phyloP scores from a whole-genome alignment of 1,140 invertebrate genomes.

The Nasonia giraulti region DNA sequence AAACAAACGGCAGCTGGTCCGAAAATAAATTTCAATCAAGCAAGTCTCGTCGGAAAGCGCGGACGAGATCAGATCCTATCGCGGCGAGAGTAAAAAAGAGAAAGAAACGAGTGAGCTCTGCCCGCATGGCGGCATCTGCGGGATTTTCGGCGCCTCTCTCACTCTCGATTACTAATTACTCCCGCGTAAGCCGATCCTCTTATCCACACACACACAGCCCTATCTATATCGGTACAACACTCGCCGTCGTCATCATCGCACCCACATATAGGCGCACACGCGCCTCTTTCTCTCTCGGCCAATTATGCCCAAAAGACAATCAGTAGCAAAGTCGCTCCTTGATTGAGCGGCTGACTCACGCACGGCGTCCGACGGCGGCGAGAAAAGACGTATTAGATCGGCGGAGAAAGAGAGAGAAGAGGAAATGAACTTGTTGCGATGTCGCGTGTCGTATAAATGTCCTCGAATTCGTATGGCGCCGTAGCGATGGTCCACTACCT shows the following conservation, averaged over 20 bases:
- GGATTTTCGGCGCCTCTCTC: neutral
- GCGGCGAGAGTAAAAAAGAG: neutral
- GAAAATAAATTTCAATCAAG: constrained; percentile 37
- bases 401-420: neutral
- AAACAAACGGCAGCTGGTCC: neutral
- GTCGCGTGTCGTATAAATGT: neutral
- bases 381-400: constrained; percentile 8
- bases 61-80: neutral
- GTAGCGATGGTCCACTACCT: neutral
- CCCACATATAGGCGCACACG: constrained; percentile 2
- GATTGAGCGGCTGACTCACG: constrained; percentile 70
- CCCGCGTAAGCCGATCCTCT: constrained; percentile 27
- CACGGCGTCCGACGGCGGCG: neutral
- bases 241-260: constrained; percentile 13
- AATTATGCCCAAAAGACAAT: constrained; percentile 69
- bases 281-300: constrained; percentile 8
- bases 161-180: constrained; percentile 20
- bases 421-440: neutral
- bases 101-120: neutral
- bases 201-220: neutral
- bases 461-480: neutral
- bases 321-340: constrained; percentile 68
- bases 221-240: neutral
- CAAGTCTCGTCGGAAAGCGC: neutral
- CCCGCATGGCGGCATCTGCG: constrained; percentile 41